phyloP scores from a whole-genome alignment of 2,113 vertebrate genomes.

The Sigmodon hispidus region DNA sequence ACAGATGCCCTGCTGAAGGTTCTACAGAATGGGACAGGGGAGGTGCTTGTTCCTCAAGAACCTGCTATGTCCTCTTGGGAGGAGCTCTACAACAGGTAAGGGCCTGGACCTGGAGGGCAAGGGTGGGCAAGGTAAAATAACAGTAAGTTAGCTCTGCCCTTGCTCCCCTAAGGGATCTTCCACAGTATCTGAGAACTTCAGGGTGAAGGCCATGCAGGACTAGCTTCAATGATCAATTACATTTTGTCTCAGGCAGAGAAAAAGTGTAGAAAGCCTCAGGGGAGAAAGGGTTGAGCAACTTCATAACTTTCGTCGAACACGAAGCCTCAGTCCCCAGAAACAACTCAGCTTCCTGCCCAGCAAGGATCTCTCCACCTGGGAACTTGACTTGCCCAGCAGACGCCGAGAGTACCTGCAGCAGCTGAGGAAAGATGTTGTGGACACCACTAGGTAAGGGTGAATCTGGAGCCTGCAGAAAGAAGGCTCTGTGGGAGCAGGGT shows the following conservation, averaged over 20 bases:
- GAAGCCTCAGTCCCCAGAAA: conserved; percentile 92
- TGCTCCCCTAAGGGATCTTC: neutral
- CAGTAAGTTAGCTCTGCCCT: neutral
- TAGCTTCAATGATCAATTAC: neutral
- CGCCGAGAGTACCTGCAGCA: conserved; percentile 89
- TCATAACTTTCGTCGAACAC: conserved; percentile 84
- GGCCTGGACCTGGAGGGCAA: neutral
- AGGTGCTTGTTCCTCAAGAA: conserved; percentile 61
- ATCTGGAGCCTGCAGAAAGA: neutral
- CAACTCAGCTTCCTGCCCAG: conserved; percentile 77
- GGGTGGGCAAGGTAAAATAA: neutral
- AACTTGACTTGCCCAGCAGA: conserved; percentile 85
- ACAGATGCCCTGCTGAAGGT: conserved; percentile 92
- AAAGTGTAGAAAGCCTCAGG: conserved; percentile 88
- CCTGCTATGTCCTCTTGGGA: conserved; percentile 82
- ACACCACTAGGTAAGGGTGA: conserved; percentile 87
- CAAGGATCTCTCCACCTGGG: conserved; percentile 72
- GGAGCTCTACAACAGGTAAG: conserved; percentile 90
- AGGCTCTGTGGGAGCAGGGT: neutral
- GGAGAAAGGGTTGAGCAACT: conserved; percentile 89
- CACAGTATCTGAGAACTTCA: neutral
- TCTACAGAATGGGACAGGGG: conserved; percentile 86
- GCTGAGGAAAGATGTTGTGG: conserved; percentile 89
- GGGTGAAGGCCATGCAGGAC: neutral
- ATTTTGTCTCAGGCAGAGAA: conserved; percentile 87